Evolutionary conservation across 2,888 invertebrate species (phyloP).

Genomic region (Siphonodentalium dalli): DNA sequence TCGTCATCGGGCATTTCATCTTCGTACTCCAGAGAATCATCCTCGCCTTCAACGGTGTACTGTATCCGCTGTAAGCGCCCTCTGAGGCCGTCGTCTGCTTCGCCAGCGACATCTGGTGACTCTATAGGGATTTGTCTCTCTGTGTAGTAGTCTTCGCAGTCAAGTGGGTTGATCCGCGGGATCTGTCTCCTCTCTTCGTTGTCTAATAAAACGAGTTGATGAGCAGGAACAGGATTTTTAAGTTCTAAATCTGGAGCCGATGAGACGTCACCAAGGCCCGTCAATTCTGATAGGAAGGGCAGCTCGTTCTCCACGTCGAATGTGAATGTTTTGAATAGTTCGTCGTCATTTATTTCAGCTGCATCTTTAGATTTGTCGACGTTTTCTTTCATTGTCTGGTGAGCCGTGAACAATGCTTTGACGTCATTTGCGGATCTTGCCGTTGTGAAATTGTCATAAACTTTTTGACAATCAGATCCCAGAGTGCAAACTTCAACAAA

Average conservation of each 20-base stretch:
- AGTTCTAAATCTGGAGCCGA: slow-evolving; percentile 37
- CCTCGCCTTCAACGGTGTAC: too few relatives aligned
- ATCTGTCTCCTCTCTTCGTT: slow-evolving; percentile 29
- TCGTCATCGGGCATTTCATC: too few relatives aligned
- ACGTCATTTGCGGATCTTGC: slow-evolving; percentile 47
- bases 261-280: slow-evolving; percentile 49
- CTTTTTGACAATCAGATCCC: slow-evolving; percentile 48
- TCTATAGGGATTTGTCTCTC: too few relatives aligned
- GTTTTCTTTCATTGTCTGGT: slow-evolving; percentile 47
- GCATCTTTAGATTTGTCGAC: slow-evolving; percentile 44
- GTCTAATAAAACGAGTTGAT: slow-evolving; percentile 44
- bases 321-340: slow-evolving; percentile 42
- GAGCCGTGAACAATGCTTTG: slow-evolving; percentile 46
- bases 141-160: too few relatives aligned
- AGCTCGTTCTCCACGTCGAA: slow-evolving; percentile 51
- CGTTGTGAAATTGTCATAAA: slow-evolving; percentile 44
- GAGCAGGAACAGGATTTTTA: slow-evolving; percentile 44
- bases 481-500: slow-evolving; percentile 49
- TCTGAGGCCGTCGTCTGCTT: too few relatives aligned
- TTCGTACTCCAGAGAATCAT: too few relatives aligned
- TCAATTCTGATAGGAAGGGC: slow-evolving; percentile 49
- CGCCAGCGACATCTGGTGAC: too few relatives aligned
- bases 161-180: slow-evolving; percentile 10
- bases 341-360: slow-evolving; percentile 42
- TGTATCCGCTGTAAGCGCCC: too few relatives aligned